phyloP scores from a whole-genome alignment of 2,113 vertebrate genomes.

The Hippocampus barbouri region DNA sequence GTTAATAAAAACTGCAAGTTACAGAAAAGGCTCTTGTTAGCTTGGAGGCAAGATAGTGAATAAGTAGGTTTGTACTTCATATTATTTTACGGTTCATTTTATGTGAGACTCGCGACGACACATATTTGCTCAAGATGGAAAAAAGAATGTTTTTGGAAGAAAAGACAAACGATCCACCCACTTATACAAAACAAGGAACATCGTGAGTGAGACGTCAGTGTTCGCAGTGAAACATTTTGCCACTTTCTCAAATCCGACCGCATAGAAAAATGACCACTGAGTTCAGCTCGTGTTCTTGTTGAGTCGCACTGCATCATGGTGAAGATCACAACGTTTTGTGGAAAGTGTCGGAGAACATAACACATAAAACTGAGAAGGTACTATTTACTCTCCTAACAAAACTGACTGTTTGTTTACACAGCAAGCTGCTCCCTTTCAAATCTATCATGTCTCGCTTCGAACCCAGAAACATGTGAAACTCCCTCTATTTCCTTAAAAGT shows the following conservation, averaged over 20 bases:
- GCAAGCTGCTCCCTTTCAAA: too few relatives aligned
- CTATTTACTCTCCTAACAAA: too few relatives aligned
- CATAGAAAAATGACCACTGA: constrained; percentile 46
- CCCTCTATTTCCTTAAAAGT: too few relatives aligned
- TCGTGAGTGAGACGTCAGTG: constrained; percentile 12
- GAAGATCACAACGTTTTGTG: neutral
- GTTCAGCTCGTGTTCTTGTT: constrained; percentile 16
- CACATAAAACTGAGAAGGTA: neutral
- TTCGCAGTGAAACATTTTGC: constrained; percentile 40
- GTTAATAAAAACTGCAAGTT: neutral
- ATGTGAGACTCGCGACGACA: too few relatives aligned
- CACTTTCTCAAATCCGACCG: constrained; percentile 29
- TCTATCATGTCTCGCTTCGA: too few relatives aligned
- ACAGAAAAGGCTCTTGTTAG: neutral
- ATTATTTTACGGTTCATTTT: too few relatives aligned
- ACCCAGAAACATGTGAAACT: too few relatives aligned
- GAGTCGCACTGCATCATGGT: constrained; percentile 1
- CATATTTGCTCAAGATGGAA: neutral
- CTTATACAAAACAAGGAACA: neutral
- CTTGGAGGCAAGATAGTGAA: neutral
- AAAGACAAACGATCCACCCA: neutral
- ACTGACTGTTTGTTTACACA: too few relatives aligned
- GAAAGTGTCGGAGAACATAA: neutral
- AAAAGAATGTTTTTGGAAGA: neutral
- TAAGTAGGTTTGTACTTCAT: too few relatives aligned